Base-by-base conservation (phyloP, 2,113 vertebrate genomes). In the Anser brachyrhynchus region DNA sequence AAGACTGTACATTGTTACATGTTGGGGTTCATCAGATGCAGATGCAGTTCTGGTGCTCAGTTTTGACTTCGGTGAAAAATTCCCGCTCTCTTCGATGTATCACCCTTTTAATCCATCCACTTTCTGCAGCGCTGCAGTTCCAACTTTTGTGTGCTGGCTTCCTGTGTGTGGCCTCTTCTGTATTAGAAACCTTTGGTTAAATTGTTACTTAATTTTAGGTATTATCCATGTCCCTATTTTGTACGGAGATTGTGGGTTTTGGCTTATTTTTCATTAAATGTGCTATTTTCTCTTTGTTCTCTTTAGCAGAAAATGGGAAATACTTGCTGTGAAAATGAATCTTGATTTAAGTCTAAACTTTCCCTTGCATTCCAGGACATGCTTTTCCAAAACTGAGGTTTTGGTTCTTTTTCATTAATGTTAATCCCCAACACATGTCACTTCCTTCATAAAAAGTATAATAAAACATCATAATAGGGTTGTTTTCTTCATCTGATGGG, bases 371-470 rank as follows among this genome's bases (percentile, higher is more conserved):
- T 90, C 69, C 66, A 41, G 90, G 66, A 93, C 44, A 28, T 2
- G 5, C 22, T 87, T 70, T 92, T 92, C 73, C 33, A 72, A 81
- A 89, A 69, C 75, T 21, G 52, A 90, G 77, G 83, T 39, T 90
- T 90, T 84, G 43, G 55, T 88, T 72, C 52, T 23, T 58, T 84
- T 76, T 69, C 10, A n/a, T 58, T 89, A 33, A 13, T 54, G 66
- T 79, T 93, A 95, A 95, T 95, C 39, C 16, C 52, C 54, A 92
- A 46, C 87, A 87, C 43, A 84, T 59, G 84, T 66, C 29, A 69
- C 6, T 89, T 84, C 41, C n/a, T 64, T 58, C 4, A 16, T 61
- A n/a, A 82, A 79, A 76, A 77, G 46, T 26, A 18, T 29, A 88
- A 19, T 19, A 49, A 78, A 84, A 28, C 39, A 1, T 15, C 66